These are phyloP conservation scores for Myotis myotis DNA, from an alignment of 2,797 vertebrate genomes.

Conservation along the genomic window DNA sequence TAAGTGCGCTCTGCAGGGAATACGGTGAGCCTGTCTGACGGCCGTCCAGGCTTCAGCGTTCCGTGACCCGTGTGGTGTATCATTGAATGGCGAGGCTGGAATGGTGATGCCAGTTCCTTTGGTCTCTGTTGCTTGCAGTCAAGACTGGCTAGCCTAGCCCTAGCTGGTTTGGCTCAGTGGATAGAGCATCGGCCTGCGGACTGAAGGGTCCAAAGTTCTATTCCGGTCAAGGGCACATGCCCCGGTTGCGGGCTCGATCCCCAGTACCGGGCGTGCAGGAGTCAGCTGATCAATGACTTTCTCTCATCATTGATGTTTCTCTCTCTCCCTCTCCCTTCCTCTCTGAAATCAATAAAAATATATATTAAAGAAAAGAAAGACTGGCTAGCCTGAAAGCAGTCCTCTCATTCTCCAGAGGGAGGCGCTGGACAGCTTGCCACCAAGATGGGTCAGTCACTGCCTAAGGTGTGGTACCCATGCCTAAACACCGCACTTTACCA, in stretches of 20 bases:
- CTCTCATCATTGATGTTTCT: too few species aligned
- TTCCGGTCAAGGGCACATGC: too few species aligned
- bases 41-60: not conserved
- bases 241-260: too few species aligned
- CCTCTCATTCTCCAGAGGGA: not conserved
- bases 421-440: not conserved
- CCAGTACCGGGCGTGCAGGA: too few species aligned
- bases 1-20: not conserved
- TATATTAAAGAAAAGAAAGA: not conserved
- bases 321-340: too few species aligned
- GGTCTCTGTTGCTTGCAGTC: not conserved
- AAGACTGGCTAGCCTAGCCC: not conserved
- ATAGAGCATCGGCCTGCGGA: too few species aligned
- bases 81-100: not conserved
- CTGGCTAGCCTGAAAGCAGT: not conserved
- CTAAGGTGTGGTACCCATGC: not conserved
- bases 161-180: too few species aligned
- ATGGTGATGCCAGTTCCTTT: not conserved
- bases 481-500: not conserved
- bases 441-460: not conserved
- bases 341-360: too few species aligned
- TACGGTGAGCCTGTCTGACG: not conserved
- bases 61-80: rapidly evolving
- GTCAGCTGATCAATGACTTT: too few species aligned
- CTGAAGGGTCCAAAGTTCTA: too few species aligned